Evolutionary conservation across 2,113 vertebrate species (phyloP).

Genomic region (Melanotaenia duboulayi): DNA sequence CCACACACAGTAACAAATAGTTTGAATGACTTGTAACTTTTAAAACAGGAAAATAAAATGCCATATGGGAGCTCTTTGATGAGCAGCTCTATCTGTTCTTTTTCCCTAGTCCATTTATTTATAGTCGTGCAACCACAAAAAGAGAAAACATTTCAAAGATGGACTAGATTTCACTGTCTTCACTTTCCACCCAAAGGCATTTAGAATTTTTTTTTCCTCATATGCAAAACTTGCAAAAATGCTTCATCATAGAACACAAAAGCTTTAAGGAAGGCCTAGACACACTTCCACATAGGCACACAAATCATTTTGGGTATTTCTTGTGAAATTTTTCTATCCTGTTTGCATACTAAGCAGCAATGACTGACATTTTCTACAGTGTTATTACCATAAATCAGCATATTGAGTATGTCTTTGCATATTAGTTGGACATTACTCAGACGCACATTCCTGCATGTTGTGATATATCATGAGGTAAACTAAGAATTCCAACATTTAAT

Average conservation of each 20-base stretch:
- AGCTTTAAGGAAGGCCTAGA: not conserved
- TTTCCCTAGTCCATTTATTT: not conserved
- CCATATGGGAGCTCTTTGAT: too few relatives aligned
- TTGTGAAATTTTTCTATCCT: not conserved
- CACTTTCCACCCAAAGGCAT: not conserved
- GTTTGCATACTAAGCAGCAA: constrained; percentile 20
- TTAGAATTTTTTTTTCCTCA: not conserved
- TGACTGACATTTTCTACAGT: constrained; percentile 32
- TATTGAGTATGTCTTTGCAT: constrained; percentile 29
- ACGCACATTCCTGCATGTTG: not conserved
- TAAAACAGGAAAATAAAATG: too few relatives aligned
- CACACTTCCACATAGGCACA: not conserved
- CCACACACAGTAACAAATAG: too few relatives aligned
- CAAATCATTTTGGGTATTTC: not conserved
- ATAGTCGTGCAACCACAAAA: not conserved
- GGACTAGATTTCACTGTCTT: not conserved
- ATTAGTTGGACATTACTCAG: constrained; percentile 22
- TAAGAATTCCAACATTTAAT: constrained; percentile 22
- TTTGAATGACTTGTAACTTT: too few relatives aligned
- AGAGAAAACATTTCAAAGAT: not conserved
- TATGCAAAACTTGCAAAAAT: not conserved
- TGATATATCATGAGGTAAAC: not conserved
- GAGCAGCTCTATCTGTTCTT: not conserved
- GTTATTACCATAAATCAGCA: constrained; percentile 53
- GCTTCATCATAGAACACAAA: not conserved